These are phyloP conservation scores for Esox niger DNA, from an alignment of 2,113 vertebrate genomes.

Conservation along the genomic window DNA sequence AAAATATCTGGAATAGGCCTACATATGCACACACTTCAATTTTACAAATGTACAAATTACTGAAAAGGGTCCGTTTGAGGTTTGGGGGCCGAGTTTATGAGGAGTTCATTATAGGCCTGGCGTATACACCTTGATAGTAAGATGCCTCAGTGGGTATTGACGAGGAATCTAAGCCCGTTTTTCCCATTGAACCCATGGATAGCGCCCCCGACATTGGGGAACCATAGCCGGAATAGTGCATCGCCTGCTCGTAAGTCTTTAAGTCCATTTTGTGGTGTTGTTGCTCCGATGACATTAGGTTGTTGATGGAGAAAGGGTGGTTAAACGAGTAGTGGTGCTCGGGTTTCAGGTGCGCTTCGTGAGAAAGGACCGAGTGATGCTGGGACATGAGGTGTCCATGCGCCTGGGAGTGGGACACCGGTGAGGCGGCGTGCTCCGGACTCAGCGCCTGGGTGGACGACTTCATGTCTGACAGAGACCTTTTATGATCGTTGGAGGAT, in stretches of 20 bases:
- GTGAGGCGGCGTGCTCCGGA: constrained; percentile 79
- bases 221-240: constrained; percentile 94
- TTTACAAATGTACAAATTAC: constrained; percentile 78
- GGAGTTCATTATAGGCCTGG: constrained; percentile 98
- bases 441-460: constrained; percentile 74
- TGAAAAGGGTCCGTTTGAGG: constrained; percentile 52
- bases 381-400: constrained; percentile 86
- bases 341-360: constrained; percentile 93
- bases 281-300: constrained; percentile 97
- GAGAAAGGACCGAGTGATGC: constrained; percentile 85
- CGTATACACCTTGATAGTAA: constrained; percentile 95
- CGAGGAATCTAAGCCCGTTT: constrained; percentile 87
- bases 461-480: constrained; percentile 80
- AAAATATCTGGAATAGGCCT: constrained; percentile 74
- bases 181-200: constrained; percentile 93
- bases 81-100: constrained; percentile 73
- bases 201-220: constrained; percentile 91
- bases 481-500: constrained; percentile 88
- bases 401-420: constrained; percentile 78
- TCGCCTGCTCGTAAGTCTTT: constrained; percentile 98
- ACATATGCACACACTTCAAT: constrained; percentile 75
- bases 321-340: constrained; percentile 99
- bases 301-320: constrained; percentile 98
- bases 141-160: constrained; percentile 87
- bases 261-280: constrained; percentile 99